Percentiles rank a stretch among this genome's conserved stretches.
Conservation (phyloP, 2,888 invertebrate genomes). For the Protophormia terraenovae region DNA sequence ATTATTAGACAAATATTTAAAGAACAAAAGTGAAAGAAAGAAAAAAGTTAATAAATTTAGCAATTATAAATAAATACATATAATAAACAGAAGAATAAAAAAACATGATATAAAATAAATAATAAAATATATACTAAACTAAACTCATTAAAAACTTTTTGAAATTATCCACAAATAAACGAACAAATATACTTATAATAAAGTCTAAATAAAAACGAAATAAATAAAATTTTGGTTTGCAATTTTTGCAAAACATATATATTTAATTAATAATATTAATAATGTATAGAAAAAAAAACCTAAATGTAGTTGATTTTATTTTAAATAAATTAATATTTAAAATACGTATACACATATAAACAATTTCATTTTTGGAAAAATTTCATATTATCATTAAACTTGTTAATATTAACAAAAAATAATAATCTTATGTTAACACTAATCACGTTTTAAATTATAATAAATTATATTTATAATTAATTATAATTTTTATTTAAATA, state of each 20-base stretch:
- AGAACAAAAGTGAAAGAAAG: slow-evolving; percentile 59
- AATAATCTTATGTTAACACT: too few species aligned
- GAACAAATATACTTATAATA: slow-evolving; percentile 35
- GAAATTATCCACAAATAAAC: slow-evolving; percentile 49
- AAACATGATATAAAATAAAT: slow-evolving; percentile 34
- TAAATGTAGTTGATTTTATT: slow-evolving; percentile 59
- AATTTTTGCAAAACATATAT: slow-evolving; percentile 9
- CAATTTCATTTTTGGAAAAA: too few species aligned
- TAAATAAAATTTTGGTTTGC: slow-evolving; percentile 1
- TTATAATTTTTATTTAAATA: too few species aligned
- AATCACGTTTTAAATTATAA: too few species aligned
- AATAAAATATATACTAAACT: slow-evolving; percentile 16
- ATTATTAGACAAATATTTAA: slow-evolving; percentile 63
- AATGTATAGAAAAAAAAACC: slow-evolving; percentile 46
- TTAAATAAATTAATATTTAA: slow-evolving; percentile 27
- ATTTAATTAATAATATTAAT: slow-evolving; percentile 12
- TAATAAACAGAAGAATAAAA: slow-evolving; percentile 26
- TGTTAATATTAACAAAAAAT: too few species aligned
- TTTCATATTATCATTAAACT: too few species aligned
- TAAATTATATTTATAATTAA: too few species aligned
- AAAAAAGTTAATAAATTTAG: slow-evolving; percentile 41
- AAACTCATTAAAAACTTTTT: slow-evolving; percentile 36
- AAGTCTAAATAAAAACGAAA: slow-evolving; percentile 17
- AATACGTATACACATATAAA: neutral
- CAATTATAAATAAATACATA: slow-evolving; percentile 50